Base-by-base conservation (phyloP, 2,888 invertebrate genomes). In the Leptinotarsa peninsularis region DNA sequence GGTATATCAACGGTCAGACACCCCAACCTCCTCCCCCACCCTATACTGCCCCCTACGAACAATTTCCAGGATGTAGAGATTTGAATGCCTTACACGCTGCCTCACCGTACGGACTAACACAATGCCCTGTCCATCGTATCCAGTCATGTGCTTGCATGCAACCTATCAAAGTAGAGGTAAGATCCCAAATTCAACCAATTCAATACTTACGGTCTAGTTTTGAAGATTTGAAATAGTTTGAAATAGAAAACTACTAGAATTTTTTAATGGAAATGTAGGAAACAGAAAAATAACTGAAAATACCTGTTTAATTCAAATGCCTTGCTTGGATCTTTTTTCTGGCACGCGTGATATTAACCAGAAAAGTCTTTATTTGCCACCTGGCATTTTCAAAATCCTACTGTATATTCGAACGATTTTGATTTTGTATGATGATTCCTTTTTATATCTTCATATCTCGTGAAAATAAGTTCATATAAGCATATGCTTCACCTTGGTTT, bases 101-200 rank as follows among this genome's bases (percentile, higher is more conserved):
- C 5, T 86, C 88, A 49, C 88, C 92, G 77, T 93, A 92, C 81
- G 87, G 87, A 84, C 89, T 90, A 76, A 88, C 90, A 72, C 91
- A 92, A 87, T 95, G 95, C 86, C 92, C 94, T 72, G 89, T 94
- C 76, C 95, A 95, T 88, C 93, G 94, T 78, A 91, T 94, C 86
- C 94, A 94, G 77, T 91, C 93, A 75, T 95, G 95, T 89, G 91
- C 91, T 78, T 95, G 95, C 88, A 85, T 91, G 86, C 90, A 90
- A 77, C 87, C 85, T 66, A 87, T 87, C 78, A 88, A 89, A 87
- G 86, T 88, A 23, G 88, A 88, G 85, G 88, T 88, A 83, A 83
- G 80, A 78, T 56, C 2, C 15, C 15, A n/a, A 67, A 3, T 33
- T 2, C 1, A 27, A 54, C 14, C 43, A 13, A 50, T 21, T 50